phyloP scores from a whole-genome alignment of 2,888 invertebrate species.

The Eutolmus rufibarbis region DNA sequence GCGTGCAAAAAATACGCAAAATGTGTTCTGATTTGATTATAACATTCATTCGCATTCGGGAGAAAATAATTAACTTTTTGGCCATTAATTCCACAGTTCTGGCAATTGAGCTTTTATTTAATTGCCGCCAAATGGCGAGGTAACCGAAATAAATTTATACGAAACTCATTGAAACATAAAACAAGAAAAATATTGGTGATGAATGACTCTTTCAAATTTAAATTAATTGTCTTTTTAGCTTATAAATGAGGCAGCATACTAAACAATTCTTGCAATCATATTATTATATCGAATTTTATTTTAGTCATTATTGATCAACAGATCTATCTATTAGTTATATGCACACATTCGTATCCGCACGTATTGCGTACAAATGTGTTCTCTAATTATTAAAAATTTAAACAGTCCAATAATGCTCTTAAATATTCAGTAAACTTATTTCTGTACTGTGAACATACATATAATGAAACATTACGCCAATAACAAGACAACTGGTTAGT shows the following conservation, averaged over 20 bases:
- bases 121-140: background rate
- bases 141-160: background rate
- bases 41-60: background rate
- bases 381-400: background rate
- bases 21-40: constrained; percentile 1
- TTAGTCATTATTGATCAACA: too few relatives aligned
- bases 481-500: too few relatives aligned
- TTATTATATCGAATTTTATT: too few relatives aligned
- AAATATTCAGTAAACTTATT: too few relatives aligned
- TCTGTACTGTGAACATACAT: too few relatives aligned
- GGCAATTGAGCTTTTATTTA: background rate
- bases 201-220: background rate
- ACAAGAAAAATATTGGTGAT: background rate
- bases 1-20: background rate
- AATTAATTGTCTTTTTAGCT: background rate
- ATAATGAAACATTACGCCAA: too few relatives aligned
- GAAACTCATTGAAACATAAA: background rate
- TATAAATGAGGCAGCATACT: background rate
- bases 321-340: too few relatives aligned
- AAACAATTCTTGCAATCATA: background rate
- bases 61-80: constrained; percentile 15
- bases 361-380: background rate
- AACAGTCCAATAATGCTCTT: too few relatives aligned
- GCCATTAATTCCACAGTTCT: constrained; percentile 2
- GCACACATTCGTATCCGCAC: too few relatives aligned